Conservation (phyloP, 2,113 vertebrate species). For the Agelaius tricolor region DNA sequence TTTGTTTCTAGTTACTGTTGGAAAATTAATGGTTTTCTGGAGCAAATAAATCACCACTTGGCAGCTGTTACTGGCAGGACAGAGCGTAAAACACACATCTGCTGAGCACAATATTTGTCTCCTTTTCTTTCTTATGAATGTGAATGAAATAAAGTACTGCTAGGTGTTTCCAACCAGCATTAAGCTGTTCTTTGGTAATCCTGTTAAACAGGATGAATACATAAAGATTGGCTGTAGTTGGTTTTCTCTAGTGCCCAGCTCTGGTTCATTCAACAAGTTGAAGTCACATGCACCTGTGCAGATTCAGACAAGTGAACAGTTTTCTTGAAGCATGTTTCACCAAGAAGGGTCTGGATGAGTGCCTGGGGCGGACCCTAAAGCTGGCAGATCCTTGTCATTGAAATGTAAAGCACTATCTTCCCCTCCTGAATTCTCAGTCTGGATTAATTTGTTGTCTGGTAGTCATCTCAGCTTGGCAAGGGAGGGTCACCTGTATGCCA, state of each 20-base stretch:
- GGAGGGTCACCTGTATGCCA: rapidly evolving
- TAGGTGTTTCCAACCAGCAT: neutral
- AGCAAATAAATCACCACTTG: constrained; percentile 55
- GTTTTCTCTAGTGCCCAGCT: neutral
- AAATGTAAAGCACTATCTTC: no score
- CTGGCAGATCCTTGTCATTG: neutral
- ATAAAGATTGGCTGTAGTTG: neutral
- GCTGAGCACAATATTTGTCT: constrained; percentile 9
- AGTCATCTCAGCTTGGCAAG: rapidly evolving
- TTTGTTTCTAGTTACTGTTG: constrained; percentile 42
- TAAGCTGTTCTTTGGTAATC: neutral
- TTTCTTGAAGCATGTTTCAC: neutral
- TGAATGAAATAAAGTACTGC: constrained; percentile 6
- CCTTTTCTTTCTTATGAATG: neutral
- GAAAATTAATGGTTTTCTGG: constrained; percentile 45
- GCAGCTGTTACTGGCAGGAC: constrained; percentile 56
- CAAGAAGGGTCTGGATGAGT: neutral
- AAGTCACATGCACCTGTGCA: neutral
- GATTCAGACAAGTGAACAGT: neutral
- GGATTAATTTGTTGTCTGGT: no score
- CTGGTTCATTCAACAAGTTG: neutral
- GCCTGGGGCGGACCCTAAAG: neutral
- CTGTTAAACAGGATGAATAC: neutral
- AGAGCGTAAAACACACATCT: constrained; percentile 42
- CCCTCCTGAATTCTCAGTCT: no score